Base-by-base conservation (phyloP, 2,113 vertebrate genomes). In the Petrocephalus zakoni region DNA sequence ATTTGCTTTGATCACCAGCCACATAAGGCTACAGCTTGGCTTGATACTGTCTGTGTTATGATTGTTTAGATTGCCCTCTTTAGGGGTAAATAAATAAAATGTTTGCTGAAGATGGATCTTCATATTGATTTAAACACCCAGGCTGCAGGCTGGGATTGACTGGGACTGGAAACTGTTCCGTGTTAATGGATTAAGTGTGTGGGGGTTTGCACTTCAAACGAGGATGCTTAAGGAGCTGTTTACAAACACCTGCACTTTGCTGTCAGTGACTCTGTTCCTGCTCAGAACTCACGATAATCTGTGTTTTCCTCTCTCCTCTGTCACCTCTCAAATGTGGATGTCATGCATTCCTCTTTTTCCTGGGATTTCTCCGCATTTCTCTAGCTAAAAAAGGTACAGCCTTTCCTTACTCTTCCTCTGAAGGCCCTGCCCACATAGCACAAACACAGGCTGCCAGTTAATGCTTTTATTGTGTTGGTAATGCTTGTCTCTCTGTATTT, bases 331-430 rank as follows among this genome's bases (percentile, higher is more conserved):
- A 0, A 92, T 94, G 90, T 81, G 96, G 95, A 97, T 93, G 94
- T 86, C 88, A 88, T 93, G 91, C 92, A 92, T 93, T 91, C 89
- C 95, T 90, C 90, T 91, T 92, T 93, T 88, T 92, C 94, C 93
- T 58, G 91, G 94, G 93, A 95, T 0, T 84, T 93, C 90, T 90
- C 94, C 94, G 95, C 96, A 91, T 95, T 90, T 95, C 93, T 96
- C 91, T 97, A 99, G 98, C 97, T 97, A 98, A 98, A 97, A 97
- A 99, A 99, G 98, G 98, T 99, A 99, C 96, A 96, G 93, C 89
- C 91, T 61, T 94, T 91, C 92, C 87, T 94, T 92, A 91, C 64
- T 88, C 88, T 93, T 78, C 92, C 92, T 93, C 90, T 72, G 92
- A 92, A 92, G 88, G 86, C 91, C 90, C 7, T 91, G 91, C 88